phyloP scores from a whole-genome alignment of 2,888 invertebrate species.

The Vannuccia rotundouncinata region DNA sequence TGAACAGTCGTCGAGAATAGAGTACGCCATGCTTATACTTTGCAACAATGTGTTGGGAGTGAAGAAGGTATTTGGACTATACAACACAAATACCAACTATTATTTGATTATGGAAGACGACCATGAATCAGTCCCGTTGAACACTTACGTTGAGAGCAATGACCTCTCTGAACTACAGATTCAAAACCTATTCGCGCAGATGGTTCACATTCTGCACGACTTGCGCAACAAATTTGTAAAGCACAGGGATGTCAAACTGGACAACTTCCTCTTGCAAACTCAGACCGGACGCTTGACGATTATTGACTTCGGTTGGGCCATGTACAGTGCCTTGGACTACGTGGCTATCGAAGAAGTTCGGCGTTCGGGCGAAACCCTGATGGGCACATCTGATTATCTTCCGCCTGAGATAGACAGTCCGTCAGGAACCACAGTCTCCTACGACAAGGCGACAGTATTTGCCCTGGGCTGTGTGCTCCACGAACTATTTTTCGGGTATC shows the following conservation, averaged over 20 bases:
- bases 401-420: slow-evolving; percentile 33
- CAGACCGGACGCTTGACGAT: slow-evolving; percentile 27
- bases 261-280: slow-evolving; percentile 32
- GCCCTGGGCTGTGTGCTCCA: slow-evolving; percentile 30
- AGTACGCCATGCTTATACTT: slow-evolving; percentile 32
- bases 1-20: slow-evolving; percentile 35
- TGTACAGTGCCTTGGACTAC: slow-evolving; percentile 31
- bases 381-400: slow-evolving; percentile 36
- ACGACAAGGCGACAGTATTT: slow-evolving; percentile 36
- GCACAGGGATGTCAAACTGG: slow-evolving; percentile 32
- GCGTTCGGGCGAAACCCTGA: slow-evolving; percentile 33
- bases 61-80: slow-evolving; percentile 28
- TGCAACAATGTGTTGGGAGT: slow-evolving; percentile 22
- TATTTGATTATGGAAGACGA: slow-evolving; percentile 33
- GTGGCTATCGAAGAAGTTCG: slow-evolving; percentile 30
- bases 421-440: slow-evolving; percentile 25
- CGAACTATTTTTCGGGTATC: slow-evolving; percentile 34
- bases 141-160: slow-evolving; percentile 2
- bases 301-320: slow-evolving; percentile 35
- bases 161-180: slow-evolving; percentile 28
- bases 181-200: slow-evolving; percentile 29
- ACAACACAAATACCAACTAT: slow-evolving; percentile 20
- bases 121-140: slow-evolving; percentile 30
- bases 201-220: slow-evolving; percentile 34
- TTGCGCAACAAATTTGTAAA: slow-evolving; percentile 32